These are phyloP conservation scores for Biston stratarius DNA, from an alignment of 2,888 invertebrate species.

Conservation along the genomic window DNA sequence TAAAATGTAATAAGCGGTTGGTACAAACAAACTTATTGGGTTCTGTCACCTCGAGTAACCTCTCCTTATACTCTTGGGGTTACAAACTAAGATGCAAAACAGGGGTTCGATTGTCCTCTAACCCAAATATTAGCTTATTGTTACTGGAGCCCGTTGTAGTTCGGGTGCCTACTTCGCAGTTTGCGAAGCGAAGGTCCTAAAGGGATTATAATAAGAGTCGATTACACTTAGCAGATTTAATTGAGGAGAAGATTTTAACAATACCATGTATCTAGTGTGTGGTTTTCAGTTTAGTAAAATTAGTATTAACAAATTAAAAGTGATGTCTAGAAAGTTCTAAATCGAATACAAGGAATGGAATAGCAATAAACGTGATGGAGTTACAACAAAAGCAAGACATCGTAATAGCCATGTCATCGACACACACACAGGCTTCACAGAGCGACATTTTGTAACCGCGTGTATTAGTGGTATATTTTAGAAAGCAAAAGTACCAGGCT, in stretches of 20 bases:
- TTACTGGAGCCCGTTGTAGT: constrained; percentile 50
- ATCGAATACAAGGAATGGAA: constrained; percentile 2
- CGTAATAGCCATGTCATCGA: constrained; percentile 34
- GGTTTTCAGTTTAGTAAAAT: not conserved
- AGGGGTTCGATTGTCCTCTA: constrained; percentile 57
- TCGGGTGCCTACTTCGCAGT: constrained; percentile 45
- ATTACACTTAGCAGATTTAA: constrained; percentile 55
- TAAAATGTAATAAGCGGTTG: not conserved
- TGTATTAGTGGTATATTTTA: constrained; percentile 55
- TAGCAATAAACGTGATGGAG: constrained; percentile 3
- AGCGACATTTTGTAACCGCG: constrained; percentile 42
- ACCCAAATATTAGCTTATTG: constrained; percentile 66
- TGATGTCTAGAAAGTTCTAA: not conserved
- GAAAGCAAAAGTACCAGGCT: constrained; percentile 81
- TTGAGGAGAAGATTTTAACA: constrained; percentile 37
- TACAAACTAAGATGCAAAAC: constrained; percentile 50
- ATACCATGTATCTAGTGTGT: not conserved
- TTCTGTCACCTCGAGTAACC: constrained; percentile 32
- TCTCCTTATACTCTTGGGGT: constrained; percentile 40
- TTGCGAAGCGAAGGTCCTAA: constrained; percentile 46
- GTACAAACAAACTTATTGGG: constrained; percentile 29
- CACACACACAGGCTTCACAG: constrained; percentile 36
- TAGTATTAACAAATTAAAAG: not conserved
- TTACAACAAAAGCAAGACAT: constrained; percentile 8
- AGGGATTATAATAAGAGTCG: constrained; percentile 56